Evolutionary conservation across 2,888 invertebrate genomes (phyloP), one percentile per base, ranked within the genome.

Genomic region (Calameuta pallipes): DNA sequence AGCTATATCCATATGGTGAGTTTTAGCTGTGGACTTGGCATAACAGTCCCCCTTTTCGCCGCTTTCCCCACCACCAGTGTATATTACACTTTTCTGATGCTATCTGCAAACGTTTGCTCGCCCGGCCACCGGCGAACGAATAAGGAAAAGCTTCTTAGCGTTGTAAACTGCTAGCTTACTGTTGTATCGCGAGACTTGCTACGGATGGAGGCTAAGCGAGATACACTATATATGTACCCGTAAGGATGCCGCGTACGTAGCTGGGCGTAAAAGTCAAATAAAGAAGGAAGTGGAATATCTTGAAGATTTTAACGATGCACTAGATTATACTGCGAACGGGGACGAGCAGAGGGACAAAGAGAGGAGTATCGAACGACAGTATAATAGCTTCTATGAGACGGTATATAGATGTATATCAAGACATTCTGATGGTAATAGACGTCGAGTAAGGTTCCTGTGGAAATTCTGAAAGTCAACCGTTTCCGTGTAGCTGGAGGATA

Each of bases 121-220:
- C 9, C 34, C 34, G 35, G 36, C 36, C 35, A 37, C n/a, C 36
- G 74, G n/a, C 13, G 74, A 81, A 83, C 78, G 80, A 75, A 77
- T 80, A 80, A 80, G 79, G 81, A 78, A 81, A 82, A 82, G 80
- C 81, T 81, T 80, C 76, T 82, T 79, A 76, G 75, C 79, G 79
- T 77, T 78, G 80, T 82, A 80, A 81, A 83, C 82, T 80, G 73
- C 73, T 75, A 78, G 77, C 79, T 82, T 77, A 82, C 82, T 73
- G 71, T 70, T 80, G 73, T 70, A 76, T 73, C 76, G 37, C 76
- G 75, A 73, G 76, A 76, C 77, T 36, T 33, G 30, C 30, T 56
- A 80, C 71, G 31, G 56, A 34, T 69, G 77, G 37, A 31, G 74
- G 74, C 34, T 74, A 31, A 75, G 69, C 75, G 75, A 37, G 41